Percentiles rank a stretch among this genome's conserved stretches.
Evolutionary conservation across 2,888 invertebrate genomes (phyloP).

Genomic region (Strigamia crassipes): DNA sequence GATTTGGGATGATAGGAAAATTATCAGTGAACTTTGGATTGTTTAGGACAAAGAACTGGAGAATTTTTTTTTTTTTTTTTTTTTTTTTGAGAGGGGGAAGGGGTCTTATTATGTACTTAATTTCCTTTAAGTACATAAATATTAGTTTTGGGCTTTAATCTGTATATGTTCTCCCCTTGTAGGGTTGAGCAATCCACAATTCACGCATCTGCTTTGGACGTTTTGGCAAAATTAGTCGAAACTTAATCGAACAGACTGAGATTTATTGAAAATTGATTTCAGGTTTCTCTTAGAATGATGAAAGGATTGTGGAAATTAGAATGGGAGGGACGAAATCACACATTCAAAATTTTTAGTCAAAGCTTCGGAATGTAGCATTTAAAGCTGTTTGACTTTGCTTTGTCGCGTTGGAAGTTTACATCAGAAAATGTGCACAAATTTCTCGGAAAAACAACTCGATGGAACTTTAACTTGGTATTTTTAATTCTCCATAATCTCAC

Average conservation of each 20-base stretch:
- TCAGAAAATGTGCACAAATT: no score
- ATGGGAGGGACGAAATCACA: slow-evolving; percentile 14
- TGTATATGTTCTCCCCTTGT: not conserved
- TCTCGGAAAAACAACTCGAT: not conserved
- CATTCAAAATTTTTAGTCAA: not conserved
- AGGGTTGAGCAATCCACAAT: not conserved
- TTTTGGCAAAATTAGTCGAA: slow-evolving; percentile 27
- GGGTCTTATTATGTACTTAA: no score
- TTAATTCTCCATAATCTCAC: no score
- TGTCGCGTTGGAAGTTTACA: no score
- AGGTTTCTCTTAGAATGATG: not conserved
- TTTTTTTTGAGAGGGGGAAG: no score
- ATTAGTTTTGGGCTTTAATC: not conserved
- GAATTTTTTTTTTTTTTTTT: not conserved
- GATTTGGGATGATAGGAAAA: no score
- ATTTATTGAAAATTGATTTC: slow-evolving; percentile 38
- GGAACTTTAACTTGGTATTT: no score
- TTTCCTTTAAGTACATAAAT: not conserved
- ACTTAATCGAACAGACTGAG: slow-evolving; percentile 26
- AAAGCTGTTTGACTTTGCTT: no score
- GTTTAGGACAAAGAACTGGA: not conserved
- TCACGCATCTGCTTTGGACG: slow-evolving; percentile 37
- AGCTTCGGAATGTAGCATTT: not conserved
- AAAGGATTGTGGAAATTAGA: slow-evolving; percentile 5
- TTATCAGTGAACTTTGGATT: slow-evolving; percentile 19